Evolutionary conservation across 37 sponge, comb jelly and placozoan genomes (phyloP), one percentile per base, ranked within the genome.

Genomic region (Chondrilla cf. caribensis): DNA sequence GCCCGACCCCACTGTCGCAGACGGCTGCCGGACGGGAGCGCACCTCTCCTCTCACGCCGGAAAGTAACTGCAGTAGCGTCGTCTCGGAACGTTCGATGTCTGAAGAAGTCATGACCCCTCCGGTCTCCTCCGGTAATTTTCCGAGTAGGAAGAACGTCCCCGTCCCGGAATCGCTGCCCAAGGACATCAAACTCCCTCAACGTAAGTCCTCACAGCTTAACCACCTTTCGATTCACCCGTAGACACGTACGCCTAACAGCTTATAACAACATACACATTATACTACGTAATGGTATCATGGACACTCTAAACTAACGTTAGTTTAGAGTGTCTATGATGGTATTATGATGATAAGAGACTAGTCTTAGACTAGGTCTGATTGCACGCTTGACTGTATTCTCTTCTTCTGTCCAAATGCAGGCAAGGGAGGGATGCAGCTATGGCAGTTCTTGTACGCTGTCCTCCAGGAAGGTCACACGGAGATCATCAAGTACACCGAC

Each of bases 381-480:
- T n/a, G n/a, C n/a, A n/a, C n/a, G n/a, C n/a, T n/a, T n/a, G n/a
- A n/a, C n/a, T n/a, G n/a, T n/a, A n/a, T n/a, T n/a, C n/a, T n/a
- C n/a, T n/a, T n/a, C n/a, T n/a, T n/a, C n/a, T n/a, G n/a, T n/a
- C n/a, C n/a, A 14, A 47, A 14, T 73, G 40, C 44, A 73, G 76
- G 90, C 44, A 90, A 90, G 85, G 89, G 91, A 58, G 95, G 90
- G 22, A 94, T 88, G 68, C 95, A 94, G 47, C 60, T 94, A 42
- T 94, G 95, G 95, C 88, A 94, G 81, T 94, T 89, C 64, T 84
- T 94, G 39, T 90, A 90, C 60, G 81, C 86, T 38, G 80, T 94
- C 29, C 89, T 94, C 14, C 81, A 82, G 0, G 86, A 87, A 21
- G 79, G 82, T 21, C 58, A 84, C 58, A 51, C 75, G 15, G 58